These are phyloP conservation scores for Sanderia malayensis DNA, from an alignment of 30 jellyfish, hydroid and myxozoan species.

Conservation along the genomic window DNA sequence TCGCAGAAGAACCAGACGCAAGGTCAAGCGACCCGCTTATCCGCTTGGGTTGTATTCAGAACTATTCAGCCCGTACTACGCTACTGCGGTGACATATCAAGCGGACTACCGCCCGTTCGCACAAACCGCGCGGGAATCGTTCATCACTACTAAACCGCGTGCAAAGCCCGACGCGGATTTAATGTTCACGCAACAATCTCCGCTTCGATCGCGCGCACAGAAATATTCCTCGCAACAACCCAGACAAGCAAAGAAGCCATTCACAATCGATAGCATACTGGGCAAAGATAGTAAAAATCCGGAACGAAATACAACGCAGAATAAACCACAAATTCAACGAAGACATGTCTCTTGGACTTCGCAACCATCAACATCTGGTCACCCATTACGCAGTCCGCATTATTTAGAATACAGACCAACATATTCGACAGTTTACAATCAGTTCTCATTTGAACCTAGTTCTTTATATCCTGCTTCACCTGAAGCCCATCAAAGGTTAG, in stretches of 20 bases:
- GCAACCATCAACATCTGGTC: background rate
- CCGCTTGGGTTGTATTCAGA: slow-evolving; percentile 50
- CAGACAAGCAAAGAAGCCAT: slow-evolving; percentile 25
- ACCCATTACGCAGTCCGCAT: slow-evolving; percentile 32
- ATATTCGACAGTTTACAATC: slow-evolving; percentile 35
- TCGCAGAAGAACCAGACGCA: slow-evolving; percentile 77
- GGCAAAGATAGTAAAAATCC: slow-evolving; percentile 36
- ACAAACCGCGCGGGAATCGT: background rate
- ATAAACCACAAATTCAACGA: background rate
- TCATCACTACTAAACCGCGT: background rate
- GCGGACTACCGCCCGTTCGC: background rate
- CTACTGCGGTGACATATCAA: slow-evolving; percentile 8
- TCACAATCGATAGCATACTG: slow-evolving; percentile 62
- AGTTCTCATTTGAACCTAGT: slow-evolving; percentile 1
- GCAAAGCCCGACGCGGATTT: background rate
- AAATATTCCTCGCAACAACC: slow-evolving; percentile 10
- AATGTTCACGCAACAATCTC: background rate
- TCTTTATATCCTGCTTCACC: slow-evolving; percentile 3
- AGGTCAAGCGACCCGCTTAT: slow-evolving; percentile 27
- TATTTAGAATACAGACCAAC: slow-evolving; percentile 18
- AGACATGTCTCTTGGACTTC: slow-evolving; percentile 39
- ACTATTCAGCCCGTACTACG: slow-evolving; percentile 24
- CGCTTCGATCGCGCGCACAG: background rate
- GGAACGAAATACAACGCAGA: background rate
- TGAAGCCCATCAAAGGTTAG: slow-evolving; percentile 10